Conservation (phyloP, 2,888 invertebrate genomes). For the Catonia carolina region DNA sequence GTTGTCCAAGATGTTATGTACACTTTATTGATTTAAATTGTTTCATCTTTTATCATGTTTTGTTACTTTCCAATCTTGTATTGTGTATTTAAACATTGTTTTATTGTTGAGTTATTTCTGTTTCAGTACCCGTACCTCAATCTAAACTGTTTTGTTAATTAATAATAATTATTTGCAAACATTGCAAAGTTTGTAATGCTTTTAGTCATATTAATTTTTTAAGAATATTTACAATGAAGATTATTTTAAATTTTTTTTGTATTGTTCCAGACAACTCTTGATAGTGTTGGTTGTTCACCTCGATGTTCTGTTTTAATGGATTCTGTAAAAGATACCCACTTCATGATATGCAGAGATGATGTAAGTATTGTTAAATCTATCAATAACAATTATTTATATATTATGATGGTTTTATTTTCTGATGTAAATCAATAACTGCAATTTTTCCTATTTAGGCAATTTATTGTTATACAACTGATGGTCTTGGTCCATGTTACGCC, state of each 20-base stretch:
- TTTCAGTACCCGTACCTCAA: no score
- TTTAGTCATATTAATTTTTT: conserved; percentile 1
- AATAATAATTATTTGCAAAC: no score
- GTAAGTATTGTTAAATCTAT: conserved; percentile 49
- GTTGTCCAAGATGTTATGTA: no score
- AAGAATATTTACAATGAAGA: background rate
- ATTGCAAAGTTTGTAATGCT: background rate
- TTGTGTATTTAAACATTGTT: no score
- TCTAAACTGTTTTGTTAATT: background rate
- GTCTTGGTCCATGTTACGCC: conserved; percentile 88
- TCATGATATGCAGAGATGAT: conserved; percentile 82
- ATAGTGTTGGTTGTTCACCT: conserved; percentile 53
- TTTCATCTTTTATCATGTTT: no score
- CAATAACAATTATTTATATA: background rate
- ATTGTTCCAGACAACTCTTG: conserved; percentile 46
- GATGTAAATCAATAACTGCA: background rate
- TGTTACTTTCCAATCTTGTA: no score
- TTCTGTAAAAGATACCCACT: conserved; percentile 64
- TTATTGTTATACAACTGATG: conserved; percentile 93
- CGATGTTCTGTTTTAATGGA: conserved; percentile 75
- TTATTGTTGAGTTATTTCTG: no score
- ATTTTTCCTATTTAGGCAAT: conserved; percentile 60
- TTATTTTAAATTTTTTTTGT: conserved; percentile 30
- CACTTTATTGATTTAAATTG: no score
- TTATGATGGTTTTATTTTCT: background rate